Base-by-base conservation (phyloP, 2,113 vertebrate genomes). In the Myotis brandtii region DNA sequence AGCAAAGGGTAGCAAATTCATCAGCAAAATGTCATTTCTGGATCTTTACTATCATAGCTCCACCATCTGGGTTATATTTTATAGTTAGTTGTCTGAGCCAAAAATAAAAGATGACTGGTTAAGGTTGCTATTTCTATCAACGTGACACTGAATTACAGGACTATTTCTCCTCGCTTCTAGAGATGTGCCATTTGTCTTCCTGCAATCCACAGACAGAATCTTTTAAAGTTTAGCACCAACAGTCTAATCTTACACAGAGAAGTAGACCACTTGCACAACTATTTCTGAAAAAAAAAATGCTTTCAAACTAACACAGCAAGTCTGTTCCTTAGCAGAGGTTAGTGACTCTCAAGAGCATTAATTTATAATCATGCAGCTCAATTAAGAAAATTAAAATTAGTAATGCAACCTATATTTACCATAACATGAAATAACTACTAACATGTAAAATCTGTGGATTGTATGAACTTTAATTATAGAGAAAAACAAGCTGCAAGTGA, bases 21-120 rank as follows among this genome's bases (percentile, higher is more conserved):
- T 97, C 95, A 97, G 80, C 80, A 96, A 98, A 93, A 89, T 97
- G 96, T 94, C 96, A 96, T 91, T 87, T 92, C 89, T 95, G 52
- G 95, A 96, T 96, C 97, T 97, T 97, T 96, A 95, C 93, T 96
- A 97, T 97, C 96, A 96, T 92, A 84, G 95, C 84, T 95, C 72
- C 52, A 91, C 94, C 96, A 97, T 96, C 94, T 96, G 95, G 89
- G 93, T 84, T 97, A 94, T 96, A 97, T 95, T 97, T 97, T 97
- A 97, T 91, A 93, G 91, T 94, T 94, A 88, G 91, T 94, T 97
- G 96, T 96, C 96, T 94, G 52, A 93, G 84, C 89, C 86, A 94
- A 96, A 98, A 97, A 97, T 98, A 96, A 97, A 97, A 97, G 96
- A 97, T 97, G 93, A 96, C 96, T 95, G 93, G 96, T 89, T 96